Conservation (phyloP, 2,888 invertebrate genomes). For the Physocephala rufipes region DNA sequence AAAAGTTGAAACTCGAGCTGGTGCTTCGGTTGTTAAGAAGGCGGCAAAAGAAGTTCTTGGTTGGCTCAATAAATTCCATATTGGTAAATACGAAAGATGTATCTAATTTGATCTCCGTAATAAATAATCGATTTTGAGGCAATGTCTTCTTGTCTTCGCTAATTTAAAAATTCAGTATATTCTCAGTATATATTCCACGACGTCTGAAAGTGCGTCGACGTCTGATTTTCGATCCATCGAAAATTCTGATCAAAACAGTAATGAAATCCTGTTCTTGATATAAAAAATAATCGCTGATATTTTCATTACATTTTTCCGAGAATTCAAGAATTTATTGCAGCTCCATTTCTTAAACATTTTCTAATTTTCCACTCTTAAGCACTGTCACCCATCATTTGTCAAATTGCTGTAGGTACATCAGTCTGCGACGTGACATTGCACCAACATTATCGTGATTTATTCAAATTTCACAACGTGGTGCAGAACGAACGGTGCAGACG, state of each 20-base stretch:
- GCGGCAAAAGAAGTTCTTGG: neutral
- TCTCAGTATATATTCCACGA: neutral
- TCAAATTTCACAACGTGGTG: conserved; percentile 15
- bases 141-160: no score
- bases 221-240: no score
- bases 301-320: no score
- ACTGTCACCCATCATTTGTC: neutral
- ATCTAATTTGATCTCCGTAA: no score
- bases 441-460: neutral
- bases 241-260: neutral
- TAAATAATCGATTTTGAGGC: no score
- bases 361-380: neutral
- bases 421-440: neutral
- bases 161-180: no score
- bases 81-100: neutral
- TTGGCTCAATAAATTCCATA: neutral
- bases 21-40: neutral
- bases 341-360: no score
- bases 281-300: no score
- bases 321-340: no score
- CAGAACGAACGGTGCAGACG: no score
- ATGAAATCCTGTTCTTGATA: no score
- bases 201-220: neutral
- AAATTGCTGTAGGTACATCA: neutral
- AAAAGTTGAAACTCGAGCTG: no score